phyloP scores from a whole-genome alignment of 2,113 vertebrate species.

The Tachysurus fulvidraco region DNA sequence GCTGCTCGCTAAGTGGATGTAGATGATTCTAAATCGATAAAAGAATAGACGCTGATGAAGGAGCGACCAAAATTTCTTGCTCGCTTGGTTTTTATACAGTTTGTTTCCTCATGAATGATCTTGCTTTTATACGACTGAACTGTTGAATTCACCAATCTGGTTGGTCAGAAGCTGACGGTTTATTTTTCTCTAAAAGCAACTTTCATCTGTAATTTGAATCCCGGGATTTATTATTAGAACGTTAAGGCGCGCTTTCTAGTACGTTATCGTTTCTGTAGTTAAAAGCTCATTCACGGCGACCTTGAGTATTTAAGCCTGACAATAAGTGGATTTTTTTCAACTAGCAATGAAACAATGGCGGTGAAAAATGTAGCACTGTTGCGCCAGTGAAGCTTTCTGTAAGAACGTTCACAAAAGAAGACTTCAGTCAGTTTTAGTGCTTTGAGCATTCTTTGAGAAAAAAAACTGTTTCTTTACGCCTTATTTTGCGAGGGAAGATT shows the following conservation, averaged over 20 bases:
- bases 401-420: not conserved
- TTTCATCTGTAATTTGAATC: not conserved
- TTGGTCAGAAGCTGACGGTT: not conserved
- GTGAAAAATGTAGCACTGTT: not conserved
- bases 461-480: not conserved
- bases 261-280: not conserved
- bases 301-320: not conserved
- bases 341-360: not conserved
- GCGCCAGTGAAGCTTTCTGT: not conserved
- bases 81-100: not conserved
- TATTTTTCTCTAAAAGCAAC: not conserved
- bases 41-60: slow-evolving; percentile 29
- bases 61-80: not conserved
- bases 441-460: not conserved
- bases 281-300: not conserved
- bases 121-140: too few relatives aligned
- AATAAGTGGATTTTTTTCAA: not conserved
- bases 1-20: slow-evolving; percentile 38
- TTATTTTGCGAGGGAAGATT: not conserved
- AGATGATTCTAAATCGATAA: slow-evolving; percentile 41
- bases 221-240: not conserved
- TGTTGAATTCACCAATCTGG: not conserved
- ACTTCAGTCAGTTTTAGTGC: not conserved
- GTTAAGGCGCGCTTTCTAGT: not conserved
- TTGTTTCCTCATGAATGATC: not conserved